Evolutionary conservation across 2,113 vertebrate species (phyloP).

Genomic region (Piprites chloris): DNA sequence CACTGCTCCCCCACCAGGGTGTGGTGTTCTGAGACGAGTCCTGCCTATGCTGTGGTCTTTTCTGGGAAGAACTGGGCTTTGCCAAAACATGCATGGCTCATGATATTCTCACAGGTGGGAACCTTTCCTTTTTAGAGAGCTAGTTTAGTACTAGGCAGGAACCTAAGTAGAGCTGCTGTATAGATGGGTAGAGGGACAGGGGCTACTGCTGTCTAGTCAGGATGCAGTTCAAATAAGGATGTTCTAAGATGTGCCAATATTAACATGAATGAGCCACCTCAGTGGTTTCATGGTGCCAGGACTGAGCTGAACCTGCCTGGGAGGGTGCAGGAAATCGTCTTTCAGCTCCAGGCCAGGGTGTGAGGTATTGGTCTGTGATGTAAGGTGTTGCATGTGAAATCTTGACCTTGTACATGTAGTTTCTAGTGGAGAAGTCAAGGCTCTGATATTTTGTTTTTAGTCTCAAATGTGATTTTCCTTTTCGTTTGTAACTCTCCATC

Average conservation of each 20-base stretch:
- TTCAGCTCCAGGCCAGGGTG: slow-evolving; percentile 69
- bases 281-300: slow-evolving; percentile 52
- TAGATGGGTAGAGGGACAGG: slow-evolving; percentile 17
- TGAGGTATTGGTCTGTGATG: slow-evolving; percentile 79
- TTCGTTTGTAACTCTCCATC: slow-evolving; percentile 81
- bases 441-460: slow-evolving; percentile 78
- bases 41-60: background rate
- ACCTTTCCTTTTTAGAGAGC: slow-evolving; percentile 21
- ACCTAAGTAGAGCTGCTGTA: background rate
- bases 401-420: slow-evolving; percentile 80
- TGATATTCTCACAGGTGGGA: background rate
- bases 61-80: slow-evolving; percentile 25
- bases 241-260: slow-evolving; percentile 64
- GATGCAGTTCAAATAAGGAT: background rate
- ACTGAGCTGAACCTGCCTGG: slow-evolving; percentile 52
- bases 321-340: slow-evolving; percentile 23
- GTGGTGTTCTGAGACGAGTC: background rate
- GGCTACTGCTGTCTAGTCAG: background rate
- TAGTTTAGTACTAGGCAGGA: slow-evolving; percentile 29
- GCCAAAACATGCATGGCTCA: background rate
- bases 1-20: background rate
- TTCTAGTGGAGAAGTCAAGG: slow-evolving; percentile 81
- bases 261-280: slow-evolving; percentile 42
- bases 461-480: slow-evolving; percentile 82
- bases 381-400: slow-evolving; percentile 85